These are phyloP conservation scores for Molanna angustata DNA, from an alignment of 2,888 invertebrate genomes.

Conservation along the genomic window DNA sequence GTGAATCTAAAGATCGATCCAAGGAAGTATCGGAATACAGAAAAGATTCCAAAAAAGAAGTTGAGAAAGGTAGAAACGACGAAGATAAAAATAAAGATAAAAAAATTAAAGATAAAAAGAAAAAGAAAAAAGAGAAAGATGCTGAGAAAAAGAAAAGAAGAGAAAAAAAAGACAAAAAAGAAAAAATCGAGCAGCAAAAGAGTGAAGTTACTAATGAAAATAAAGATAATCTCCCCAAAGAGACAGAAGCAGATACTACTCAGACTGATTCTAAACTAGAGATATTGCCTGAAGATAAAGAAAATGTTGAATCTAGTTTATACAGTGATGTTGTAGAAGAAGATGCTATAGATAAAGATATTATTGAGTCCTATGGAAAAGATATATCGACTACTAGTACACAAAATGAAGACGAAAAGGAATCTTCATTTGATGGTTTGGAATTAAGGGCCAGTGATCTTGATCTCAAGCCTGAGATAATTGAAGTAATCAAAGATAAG, in stretches of 20 bases:
- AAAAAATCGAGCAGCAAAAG: conserved; percentile 45
- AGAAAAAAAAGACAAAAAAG: conserved; percentile 56
- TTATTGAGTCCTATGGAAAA: conserved; percentile 56
- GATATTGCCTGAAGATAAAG: conserved; percentile 18
- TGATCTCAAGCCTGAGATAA: conserved; percentile 52
- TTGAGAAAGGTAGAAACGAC: conserved; percentile 42
- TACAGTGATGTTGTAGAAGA: conserved; percentile 56
- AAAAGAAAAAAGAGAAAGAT: conserved; percentile 54
- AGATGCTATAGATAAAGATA: conserved; percentile 53
- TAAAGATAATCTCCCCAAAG: conserved; percentile 33
- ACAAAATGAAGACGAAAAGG: conserved; percentile 48
- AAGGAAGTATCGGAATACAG: conserved; percentile 44
- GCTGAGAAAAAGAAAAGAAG: conserved; percentile 48
- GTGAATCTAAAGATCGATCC: conserved; percentile 37
- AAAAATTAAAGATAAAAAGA: conserved; percentile 43
- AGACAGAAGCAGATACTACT: conserved; percentile 33
- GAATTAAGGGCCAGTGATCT: conserved; percentile 59
- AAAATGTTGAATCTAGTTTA: conserved; percentile 42
- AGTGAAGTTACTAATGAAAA: conserved; percentile 35
- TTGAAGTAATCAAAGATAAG: conserved; percentile 41
- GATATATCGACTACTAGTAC: conserved; percentile 38
- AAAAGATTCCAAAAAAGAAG: conserved; percentile 40
- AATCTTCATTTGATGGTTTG: conserved; percentile 56
- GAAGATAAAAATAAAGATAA: conserved; percentile 54
- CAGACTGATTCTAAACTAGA: conserved; percentile 19